phyloP scores from a whole-genome alignment of 1,140 invertebrate genomes.

The Lutraria rhynchaena region DNA sequence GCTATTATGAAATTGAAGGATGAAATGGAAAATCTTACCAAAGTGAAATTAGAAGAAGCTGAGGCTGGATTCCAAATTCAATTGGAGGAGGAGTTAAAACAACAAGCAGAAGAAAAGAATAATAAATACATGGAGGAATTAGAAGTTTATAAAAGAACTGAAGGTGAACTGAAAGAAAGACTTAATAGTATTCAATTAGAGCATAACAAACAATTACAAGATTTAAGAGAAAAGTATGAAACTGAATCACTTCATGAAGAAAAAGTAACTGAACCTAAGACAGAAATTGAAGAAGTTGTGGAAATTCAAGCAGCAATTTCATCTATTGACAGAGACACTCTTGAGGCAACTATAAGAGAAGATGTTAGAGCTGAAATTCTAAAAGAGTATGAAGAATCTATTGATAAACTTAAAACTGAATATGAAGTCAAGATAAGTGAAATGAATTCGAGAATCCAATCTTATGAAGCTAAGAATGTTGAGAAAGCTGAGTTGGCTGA shows the following conservation, averaged over 20 bases:
- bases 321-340: slow-evolving; percentile 10
- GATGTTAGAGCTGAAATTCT: slow-evolving; percentile 38
- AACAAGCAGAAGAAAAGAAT: slow-evolving; percentile 59
- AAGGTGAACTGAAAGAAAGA: slow-evolving; percentile 47
- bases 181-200: slow-evolving; percentile 38
- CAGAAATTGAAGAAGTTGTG: slow-evolving; percentile 27
- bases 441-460: slow-evolving; percentile 38
- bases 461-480: slow-evolving; percentile 26
- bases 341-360: slow-evolving; percentile 43
- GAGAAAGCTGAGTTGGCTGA: slow-evolving; percentile 24
- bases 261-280: neutral
- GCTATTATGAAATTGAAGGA: slow-evolving; percentile 58
- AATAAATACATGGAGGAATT: slow-evolving; percentile 64
- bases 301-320: slow-evolving; percentile 9
- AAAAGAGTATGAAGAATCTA: slow-evolving; percentile 53
- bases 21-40: slow-evolving; percentile 57
- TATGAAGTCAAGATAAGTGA: slow-evolving; percentile 63
- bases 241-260: neutral
- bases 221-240: slow-evolving; percentile 50
- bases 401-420: slow-evolving; percentile 48
- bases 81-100: slow-evolving; percentile 56
- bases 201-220: slow-evolving; percentile 50
- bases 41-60: slow-evolving; percentile 49
- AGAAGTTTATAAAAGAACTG: slow-evolving; percentile 35
- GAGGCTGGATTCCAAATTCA: slow-evolving; percentile 63